Conservation (phyloP, 2,888 invertebrate species). For the Eupeodes latifasciatus region DNA sequence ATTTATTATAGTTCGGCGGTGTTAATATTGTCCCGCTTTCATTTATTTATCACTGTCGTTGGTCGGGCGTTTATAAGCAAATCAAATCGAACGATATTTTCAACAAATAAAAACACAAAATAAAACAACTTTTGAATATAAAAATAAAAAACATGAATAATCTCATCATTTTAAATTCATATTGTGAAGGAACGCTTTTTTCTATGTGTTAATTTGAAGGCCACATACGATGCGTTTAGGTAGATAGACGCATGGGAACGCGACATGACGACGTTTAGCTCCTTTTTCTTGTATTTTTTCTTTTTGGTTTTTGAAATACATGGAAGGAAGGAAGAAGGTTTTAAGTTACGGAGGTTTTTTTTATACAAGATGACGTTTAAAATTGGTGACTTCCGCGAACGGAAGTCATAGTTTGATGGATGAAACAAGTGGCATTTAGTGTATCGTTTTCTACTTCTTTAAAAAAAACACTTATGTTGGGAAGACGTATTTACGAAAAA, state of each 20-base stretch:
- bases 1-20: slow-evolving; percentile 69
- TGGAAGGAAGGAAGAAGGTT: slow-evolving; percentile 9
- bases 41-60: slow-evolving; percentile 55
- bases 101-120: not conserved
- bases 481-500: too few species aligned
- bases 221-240: slow-evolving; percentile 16
- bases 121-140: not conserved
- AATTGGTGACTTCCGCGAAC: slow-evolving; percentile 5
- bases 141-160: slow-evolving; percentile 5
- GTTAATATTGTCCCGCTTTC: slow-evolving; percentile 60
- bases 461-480: too few species aligned
- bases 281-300: not conserved
- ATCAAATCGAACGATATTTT: slow-evolving; percentile 54
- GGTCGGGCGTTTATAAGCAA: slow-evolving; percentile 38
- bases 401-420: not conserved
- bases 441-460: not conserved
- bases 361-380: not conserved
- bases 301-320: not conserved
- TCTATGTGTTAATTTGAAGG: slow-evolving; percentile 22
- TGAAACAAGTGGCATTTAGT: slow-evolving; percentile 15
- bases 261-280: not conserved
- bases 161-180: not conserved
- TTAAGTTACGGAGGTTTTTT: slow-evolving; percentile 8
- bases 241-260: not conserved
- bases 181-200: not conserved